Evolutionary conservation across 30 jellyfish, hydroid and myxozoan species (phyloP).

Genomic region (Hydractinia echinata): DNA sequence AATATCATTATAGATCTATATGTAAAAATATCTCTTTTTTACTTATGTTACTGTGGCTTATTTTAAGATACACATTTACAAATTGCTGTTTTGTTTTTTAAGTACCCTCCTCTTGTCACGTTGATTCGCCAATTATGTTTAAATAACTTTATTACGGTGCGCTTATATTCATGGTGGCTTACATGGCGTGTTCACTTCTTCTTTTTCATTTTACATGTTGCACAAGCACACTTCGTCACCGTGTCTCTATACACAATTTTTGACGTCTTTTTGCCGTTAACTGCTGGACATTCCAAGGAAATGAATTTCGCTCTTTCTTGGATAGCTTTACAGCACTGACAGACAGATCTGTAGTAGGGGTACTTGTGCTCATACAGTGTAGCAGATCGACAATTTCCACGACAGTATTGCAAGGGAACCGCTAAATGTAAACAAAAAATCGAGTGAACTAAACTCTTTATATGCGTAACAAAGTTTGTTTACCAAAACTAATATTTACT

Average conservation of each 20-base stretch:
- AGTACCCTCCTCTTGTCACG: no score
- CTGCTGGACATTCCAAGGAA: constrained; percentile 19
- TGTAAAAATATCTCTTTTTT: no score
- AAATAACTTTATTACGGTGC: no score
- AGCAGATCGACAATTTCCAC: constrained; percentile 37
- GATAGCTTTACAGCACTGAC: constrained; percentile 35
- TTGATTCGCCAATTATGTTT: no score
- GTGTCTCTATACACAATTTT: constrained; percentile 14
- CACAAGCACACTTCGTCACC: constrained; percentile 12
- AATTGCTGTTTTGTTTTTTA: no score
- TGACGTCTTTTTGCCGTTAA: constrained; percentile 11
- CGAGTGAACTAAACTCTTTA: background rate
- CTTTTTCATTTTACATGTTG: background rate
- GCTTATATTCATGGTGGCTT: no score
- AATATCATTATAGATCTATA: no score
- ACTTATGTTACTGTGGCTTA: no score
- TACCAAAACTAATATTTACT: background rate
- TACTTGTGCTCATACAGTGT: constrained; percentile 19
- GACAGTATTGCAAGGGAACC: constrained; percentile 26
- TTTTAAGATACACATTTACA: no score
- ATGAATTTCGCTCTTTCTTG: background rate
- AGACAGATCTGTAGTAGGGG: constrained; percentile 27
- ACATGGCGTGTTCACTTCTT: background rate
- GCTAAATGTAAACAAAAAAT: constrained; percentile 12
- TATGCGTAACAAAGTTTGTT: background rate